A percentile compares a stretch with the other conserved stretches of the same genome.
phyloP scores from a whole-genome alignment of 2,113 vertebrate genomes.

The Heloderma charlesbogerti region DNA sequence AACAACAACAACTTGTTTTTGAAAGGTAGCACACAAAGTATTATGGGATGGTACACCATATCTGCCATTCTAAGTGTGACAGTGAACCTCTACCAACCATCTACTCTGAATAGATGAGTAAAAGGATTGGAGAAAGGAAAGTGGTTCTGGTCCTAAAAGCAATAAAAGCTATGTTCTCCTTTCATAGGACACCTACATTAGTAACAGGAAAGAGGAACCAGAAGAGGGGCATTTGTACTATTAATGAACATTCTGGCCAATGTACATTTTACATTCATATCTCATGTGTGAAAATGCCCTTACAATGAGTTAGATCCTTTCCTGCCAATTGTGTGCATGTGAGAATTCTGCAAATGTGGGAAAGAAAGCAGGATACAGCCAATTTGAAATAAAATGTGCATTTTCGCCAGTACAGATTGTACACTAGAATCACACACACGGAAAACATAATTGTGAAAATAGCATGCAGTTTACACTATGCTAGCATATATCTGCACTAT shows the following conservation, averaged over 20 bases:
- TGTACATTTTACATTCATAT: background rate
- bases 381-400: background rate
- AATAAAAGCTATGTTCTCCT: background rate
- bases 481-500: too few species aligned
- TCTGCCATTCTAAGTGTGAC: background rate
- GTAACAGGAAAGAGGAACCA: background rate
- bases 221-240: background rate
- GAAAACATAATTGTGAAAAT: background rate
- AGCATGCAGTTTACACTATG: background rate
- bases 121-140: background rate
- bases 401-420: background rate
- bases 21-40: background rate
- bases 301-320: background rate
- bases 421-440: background rate
- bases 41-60: background rate
- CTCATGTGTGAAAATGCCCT: background rate
- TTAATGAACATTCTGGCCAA: background rate
- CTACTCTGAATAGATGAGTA: too few species aligned
- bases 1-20: background rate
- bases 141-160: background rate
- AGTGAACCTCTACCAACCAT: background rate
- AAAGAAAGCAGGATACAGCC: background rate
- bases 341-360: background rate
- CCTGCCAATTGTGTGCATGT: conserved; percentile 15
- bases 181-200: background rate